phyloP scores from a whole-genome alignment of 2,113 vertebrate species.

The Probosciger aterrimus region DNA sequence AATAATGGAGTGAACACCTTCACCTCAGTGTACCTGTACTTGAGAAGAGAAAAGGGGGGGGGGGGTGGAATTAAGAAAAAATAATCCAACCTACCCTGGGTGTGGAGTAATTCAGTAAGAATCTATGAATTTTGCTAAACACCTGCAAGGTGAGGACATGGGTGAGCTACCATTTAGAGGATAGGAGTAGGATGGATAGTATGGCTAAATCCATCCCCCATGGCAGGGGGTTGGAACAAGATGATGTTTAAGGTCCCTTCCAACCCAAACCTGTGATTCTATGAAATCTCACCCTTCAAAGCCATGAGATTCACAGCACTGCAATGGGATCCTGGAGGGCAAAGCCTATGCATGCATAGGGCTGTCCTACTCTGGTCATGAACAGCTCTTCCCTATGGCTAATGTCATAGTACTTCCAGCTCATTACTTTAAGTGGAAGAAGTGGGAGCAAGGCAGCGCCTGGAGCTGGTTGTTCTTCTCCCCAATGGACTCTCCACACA shows the following conservation, averaged over 20 bases:
- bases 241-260: background rate
- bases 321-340: background rate
- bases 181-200: background rate
- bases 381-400: background rate
- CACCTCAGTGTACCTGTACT: background rate
- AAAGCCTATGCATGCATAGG: no score
- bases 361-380: background rate
- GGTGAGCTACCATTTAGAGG: background rate
- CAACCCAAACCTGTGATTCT: background rate
- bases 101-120: fast-evolving
- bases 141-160: fast-evolving
- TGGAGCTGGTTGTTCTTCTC: constrained; percentile 96
- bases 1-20: background rate
- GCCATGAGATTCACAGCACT: background rate
- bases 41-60: background rate
- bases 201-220: background rate
- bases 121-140: background rate
- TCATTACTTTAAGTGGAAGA: constrained; percentile 94
- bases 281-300: background rate
- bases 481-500: constrained; percentile 97
- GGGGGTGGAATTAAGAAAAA: fast-evolving
- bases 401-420: background rate
- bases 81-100: background rate
- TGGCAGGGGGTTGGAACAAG: background rate
- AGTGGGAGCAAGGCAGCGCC: constrained; percentile 95